Percentiles rank a stretch among this genome's conserved stretches.
These are phyloP conservation scores for Chelonus insularis DNA, from an alignment of 1,140 invertebrate species.

Conservation along the genomic window DNA sequence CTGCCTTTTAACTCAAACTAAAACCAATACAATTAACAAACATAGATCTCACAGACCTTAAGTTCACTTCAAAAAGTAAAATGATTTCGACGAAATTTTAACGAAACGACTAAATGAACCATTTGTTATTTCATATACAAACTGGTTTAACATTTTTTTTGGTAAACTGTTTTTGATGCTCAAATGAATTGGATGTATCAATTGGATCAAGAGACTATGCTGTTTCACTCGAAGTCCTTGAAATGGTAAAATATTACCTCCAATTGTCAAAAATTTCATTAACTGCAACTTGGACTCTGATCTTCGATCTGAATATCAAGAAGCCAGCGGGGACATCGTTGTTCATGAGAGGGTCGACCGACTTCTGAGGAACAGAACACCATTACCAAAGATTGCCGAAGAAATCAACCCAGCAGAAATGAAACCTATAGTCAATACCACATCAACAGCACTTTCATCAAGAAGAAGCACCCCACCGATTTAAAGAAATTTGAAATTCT, in stretches of 20 bases:
- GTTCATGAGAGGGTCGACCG: too few relatives aligned
- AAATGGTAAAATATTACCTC: too few relatives aligned
- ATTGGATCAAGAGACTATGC: constrained; percentile 11
- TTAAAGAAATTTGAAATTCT: too few relatives aligned
- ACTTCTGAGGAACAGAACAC: too few relatives aligned
- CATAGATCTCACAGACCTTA: constrained; percentile 7
- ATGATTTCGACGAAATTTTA: constrained; percentile 11
- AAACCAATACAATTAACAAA: background rate
- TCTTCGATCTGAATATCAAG: background rate
- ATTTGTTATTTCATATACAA: constrained; percentile 4
- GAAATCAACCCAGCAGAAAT: too few relatives aligned
- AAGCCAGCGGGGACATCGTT: too few relatives aligned
- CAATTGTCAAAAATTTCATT: too few relatives aligned
- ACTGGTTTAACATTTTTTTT: constrained; percentile 8
- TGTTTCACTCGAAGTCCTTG: constrained; percentile 8
- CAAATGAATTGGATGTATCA: constrained; percentile 3
- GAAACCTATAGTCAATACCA: too few relatives aligned
- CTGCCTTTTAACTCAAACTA: background rate
- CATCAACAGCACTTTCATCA: too few relatives aligned
- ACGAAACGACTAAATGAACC: constrained; percentile 15
- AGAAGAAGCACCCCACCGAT: too few relatives aligned
- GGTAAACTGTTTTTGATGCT: constrained; percentile 8
- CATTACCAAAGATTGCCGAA: too few relatives aligned
- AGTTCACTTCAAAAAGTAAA: constrained; percentile 7
- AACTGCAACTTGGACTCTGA: too few relatives aligned